A percentile compares a stretch with the other conserved stretches of the same genome.
These are phyloP conservation scores for Centropus bengalensis DNA, from an alignment of 2,113 vertebrate species.

Conservation along the genomic window DNA sequence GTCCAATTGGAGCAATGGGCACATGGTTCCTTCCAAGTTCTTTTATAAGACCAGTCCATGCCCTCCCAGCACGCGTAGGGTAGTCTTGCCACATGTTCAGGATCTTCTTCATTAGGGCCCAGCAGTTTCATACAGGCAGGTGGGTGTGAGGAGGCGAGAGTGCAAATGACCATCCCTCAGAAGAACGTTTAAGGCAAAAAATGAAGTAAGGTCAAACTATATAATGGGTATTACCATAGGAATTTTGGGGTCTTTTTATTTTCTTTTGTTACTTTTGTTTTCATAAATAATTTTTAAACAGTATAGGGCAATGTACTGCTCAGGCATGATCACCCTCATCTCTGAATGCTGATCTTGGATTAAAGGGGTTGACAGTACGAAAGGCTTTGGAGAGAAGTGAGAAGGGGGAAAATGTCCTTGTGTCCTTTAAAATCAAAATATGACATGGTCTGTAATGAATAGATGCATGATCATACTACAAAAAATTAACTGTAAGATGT, in stretches of 20 bases:
- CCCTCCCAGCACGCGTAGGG: no score
- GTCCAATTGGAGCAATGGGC: no score
- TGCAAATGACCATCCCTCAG: no score
- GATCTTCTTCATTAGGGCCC: no score
- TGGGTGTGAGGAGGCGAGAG: no score
- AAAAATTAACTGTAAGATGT: background rate
- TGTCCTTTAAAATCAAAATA: background rate
- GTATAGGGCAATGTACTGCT: background rate
- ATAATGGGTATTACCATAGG: background rate
- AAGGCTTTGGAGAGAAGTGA: background rate
- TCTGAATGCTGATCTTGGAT: background rate
- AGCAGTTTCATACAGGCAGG: no score
- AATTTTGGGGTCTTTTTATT: background rate
- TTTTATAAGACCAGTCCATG: no score
- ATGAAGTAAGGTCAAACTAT: no score
- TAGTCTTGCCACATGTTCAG: no score
- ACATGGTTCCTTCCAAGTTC: no score
- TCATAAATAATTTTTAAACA: background rate
- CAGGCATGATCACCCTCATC: background rate
- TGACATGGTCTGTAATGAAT: background rate
- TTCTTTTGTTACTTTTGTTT: background rate
- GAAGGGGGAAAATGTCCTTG: background rate
- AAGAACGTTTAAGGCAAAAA: no score
- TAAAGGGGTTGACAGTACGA: background rate
- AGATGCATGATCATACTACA: rapidly evolving